These are phyloP conservation scores for Temnothorax unifasciatus DNA, from an alignment of 2,888 invertebrate species.

Conservation along the genomic window DNA sequence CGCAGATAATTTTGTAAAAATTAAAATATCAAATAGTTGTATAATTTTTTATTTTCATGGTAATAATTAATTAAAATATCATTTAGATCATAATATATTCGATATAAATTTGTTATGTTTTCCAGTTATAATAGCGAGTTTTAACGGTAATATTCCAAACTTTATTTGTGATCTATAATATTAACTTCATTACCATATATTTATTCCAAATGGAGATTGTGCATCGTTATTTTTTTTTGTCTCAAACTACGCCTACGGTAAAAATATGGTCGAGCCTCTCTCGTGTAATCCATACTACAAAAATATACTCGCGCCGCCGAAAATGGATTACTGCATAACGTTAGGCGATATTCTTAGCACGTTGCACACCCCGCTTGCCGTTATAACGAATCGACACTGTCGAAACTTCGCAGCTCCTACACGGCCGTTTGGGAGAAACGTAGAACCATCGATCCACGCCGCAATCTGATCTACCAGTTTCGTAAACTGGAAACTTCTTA, in stretches of 20 bases:
- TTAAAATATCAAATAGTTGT: conserved; percentile 1
- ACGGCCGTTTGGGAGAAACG: conserved; percentile 37
- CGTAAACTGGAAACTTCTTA: conserved; percentile 57
- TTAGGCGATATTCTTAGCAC: conserved; percentile 48
- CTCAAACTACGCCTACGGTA: not conserved
- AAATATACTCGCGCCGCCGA: not conserved
- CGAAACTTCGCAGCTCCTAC: conserved; percentile 45
- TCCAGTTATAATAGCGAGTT: too few species aligned
- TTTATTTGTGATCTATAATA: not conserved
- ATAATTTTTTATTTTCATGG: not conserved
- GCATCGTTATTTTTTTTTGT: not conserved
- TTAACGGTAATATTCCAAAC: not conserved
- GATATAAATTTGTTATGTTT: not conserved
- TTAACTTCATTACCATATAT: not conserved
- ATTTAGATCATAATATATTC: not conserved
- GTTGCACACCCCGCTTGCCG: conserved; percentile 21
- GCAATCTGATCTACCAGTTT: conserved; percentile 58
- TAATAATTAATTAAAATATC: conserved; percentile 7
- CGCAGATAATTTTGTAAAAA: not conserved
- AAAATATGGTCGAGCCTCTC: not conserved
- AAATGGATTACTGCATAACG: conserved; percentile 32
- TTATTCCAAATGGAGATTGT: not conserved
- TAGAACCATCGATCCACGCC: conserved; percentile 48
- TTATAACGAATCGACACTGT: conserved; percentile 51
- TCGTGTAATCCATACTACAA: not conserved